phyloP scores from a whole-genome alignment of 2,888 invertebrate species.

The Lutraria lutraria region DNA sequence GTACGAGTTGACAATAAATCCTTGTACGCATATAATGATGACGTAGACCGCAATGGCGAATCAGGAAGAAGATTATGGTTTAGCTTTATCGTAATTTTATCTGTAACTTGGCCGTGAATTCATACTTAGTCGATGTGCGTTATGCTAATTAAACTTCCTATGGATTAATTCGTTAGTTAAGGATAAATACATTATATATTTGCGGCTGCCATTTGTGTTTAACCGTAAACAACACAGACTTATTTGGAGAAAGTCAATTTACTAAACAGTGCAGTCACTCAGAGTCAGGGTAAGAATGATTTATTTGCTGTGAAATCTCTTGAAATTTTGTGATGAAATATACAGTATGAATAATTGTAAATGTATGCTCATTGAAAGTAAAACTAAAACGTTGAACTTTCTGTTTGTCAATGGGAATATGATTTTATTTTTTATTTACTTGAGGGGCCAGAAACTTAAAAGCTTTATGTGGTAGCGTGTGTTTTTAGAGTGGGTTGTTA shows the following conservation, averaged over 20 bases:
- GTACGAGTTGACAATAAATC: too few relatives aligned
- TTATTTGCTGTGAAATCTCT: too few relatives aligned
- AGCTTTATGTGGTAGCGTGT: too few relatives aligned
- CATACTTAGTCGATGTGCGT: neutral
- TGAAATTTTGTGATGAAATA: too few relatives aligned
- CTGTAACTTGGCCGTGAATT: neutral
- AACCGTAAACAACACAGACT: neutral
- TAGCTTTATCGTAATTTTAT: slow-evolving; percentile 20
- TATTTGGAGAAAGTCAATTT: neutral
- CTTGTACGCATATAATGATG: slow-evolving; percentile 56
- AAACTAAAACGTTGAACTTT: too few relatives aligned
- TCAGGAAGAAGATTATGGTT: slow-evolving; percentile 65
- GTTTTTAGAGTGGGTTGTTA: too few relatives aligned
- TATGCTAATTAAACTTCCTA: neutral
- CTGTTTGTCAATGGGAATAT: too few relatives aligned
- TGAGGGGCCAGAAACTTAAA: too few relatives aligned
- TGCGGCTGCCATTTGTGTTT: neutral
- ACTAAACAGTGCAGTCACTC: too few relatives aligned
- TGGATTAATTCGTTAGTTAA: neutral
- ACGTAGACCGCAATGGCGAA: slow-evolving; percentile 60
- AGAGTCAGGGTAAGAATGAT: neutral
- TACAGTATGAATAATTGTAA: too few relatives aligned
- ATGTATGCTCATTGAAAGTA: too few relatives aligned
- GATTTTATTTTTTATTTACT: too few relatives aligned
- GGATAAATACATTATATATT: neutral